phyloP scores from a whole-genome alignment of 1,140 invertebrate genomes.

The Ceratina calcarata region DNA sequence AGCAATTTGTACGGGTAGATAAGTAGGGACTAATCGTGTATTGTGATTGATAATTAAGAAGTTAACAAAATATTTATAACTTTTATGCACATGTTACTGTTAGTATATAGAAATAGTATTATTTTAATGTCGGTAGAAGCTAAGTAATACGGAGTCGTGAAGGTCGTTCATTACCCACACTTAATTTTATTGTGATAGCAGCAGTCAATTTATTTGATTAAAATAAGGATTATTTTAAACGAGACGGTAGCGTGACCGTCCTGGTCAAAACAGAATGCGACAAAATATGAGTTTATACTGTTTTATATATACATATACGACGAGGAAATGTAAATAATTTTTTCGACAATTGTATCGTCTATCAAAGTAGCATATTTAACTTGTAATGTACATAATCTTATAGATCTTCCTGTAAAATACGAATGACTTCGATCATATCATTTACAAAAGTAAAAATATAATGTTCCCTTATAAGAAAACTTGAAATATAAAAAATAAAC shows the following conservation, averaged over 20 bases:
- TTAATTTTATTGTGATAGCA: constrained; percentile 54
- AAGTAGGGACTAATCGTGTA: constrained; percentile 34
- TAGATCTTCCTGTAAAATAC: background rate
- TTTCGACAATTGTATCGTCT: background rate
- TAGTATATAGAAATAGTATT: constrained; percentile 43
- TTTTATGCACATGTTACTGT: constrained; percentile 46
- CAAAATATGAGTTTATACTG: constrained; percentile 25
- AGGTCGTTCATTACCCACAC: constrained; percentile 28
- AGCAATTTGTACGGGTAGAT: constrained; percentile 46
- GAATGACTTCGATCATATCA: constrained; percentile 17
- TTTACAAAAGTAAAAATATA: background rate
- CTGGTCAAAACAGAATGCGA: background rate
- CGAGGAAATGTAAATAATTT: constrained; percentile 17
- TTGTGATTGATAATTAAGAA: constrained; percentile 31
- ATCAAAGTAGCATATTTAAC: constrained; percentile 2
- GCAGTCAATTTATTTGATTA: constrained; percentile 29
- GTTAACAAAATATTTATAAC: constrained; percentile 39
- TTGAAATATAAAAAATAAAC: background rate
- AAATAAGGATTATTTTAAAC: constrained; percentile 20
- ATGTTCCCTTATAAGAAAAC: constrained; percentile 6
- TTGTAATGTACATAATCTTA: constrained; percentile 16
- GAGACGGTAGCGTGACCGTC: background rate
- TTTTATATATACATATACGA: constrained; percentile 21
- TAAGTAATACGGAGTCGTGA: constrained; percentile 29
- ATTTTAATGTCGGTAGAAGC: constrained; percentile 21